phyloP scores from a whole-genome alignment of 2,888 invertebrate genomes.

The Zeuzera pyrina region DNA sequence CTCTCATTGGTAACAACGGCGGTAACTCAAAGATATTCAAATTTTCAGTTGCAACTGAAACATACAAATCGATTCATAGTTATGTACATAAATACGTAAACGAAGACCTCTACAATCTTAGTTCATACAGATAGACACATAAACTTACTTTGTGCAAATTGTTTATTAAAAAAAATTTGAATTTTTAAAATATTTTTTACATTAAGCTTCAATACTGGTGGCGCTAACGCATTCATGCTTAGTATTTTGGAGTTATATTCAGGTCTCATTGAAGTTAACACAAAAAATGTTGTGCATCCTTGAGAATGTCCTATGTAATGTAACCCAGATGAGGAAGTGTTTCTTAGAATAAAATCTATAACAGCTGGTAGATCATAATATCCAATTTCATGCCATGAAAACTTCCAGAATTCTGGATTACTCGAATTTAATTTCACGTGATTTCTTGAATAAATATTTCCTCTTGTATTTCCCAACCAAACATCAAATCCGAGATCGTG shows the following conservation, averaged over 20 bases:
- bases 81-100: too few species aligned
- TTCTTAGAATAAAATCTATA: slow-evolving; percentile 16
- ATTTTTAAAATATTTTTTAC: too few species aligned
- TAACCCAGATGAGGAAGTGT: slow-evolving; percentile 13
- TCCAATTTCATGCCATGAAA: slow-evolving; percentile 22
- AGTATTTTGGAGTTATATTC: slow-evolving; percentile 32
- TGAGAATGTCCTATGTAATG: slow-evolving; percentile 24
- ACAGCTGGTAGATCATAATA: slow-evolving; percentile 15
- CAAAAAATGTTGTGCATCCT: slow-evolving; percentile 16
- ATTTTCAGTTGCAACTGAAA: too few species aligned
- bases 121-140: too few species aligned
- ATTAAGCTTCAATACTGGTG: slow-evolving; percentile 67
- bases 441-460: slow-evolving; percentile 70
- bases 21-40: not conserved
- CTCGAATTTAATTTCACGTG: slow-evolving; percentile 13
- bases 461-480: slow-evolving; percentile 82
- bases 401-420: slow-evolving; percentile 19
- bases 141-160: too few species aligned
- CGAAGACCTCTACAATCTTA: too few species aligned
- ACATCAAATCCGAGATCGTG: slow-evolving; percentile 75
- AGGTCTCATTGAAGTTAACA: slow-evolving; percentile 13
- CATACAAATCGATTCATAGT: too few species aligned
- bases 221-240: slow-evolving; percentile 71
- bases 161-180: too few species aligned
- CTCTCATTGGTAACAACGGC: not conserved